phyloP scores from a whole-genome alignment of 2,888 invertebrate species.

The Lissocephala sabroskyi region DNA sequence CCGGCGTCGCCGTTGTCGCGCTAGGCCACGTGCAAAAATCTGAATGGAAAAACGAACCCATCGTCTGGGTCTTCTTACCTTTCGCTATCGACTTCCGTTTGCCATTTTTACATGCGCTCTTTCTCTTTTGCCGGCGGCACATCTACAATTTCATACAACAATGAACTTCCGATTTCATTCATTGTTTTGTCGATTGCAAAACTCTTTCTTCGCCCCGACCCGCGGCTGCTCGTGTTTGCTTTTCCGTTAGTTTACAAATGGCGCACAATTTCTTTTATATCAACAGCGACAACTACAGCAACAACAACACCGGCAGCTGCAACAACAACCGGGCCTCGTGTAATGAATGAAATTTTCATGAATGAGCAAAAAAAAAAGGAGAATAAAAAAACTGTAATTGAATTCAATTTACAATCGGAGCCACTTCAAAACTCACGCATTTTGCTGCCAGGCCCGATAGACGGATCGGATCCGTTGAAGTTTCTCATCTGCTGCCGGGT shows the following conservation, averaged over 20 bases:
- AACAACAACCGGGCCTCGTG: too few relatives aligned
- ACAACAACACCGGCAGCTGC: not conserved
- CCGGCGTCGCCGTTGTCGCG: too few relatives aligned
- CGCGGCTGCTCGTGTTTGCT: slow-evolving; percentile 9
- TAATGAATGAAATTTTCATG: slow-evolving; percentile 27
- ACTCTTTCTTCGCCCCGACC: slow-evolving; percentile 20
- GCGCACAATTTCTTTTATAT: slow-evolving; percentile 11
- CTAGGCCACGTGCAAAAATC: not conserved
- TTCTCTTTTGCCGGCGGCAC: slow-evolving; percentile 1
- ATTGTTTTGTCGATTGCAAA: slow-evolving; percentile 34
- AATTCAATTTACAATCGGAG: slow-evolving; percentile 34
- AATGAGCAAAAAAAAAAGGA: too few relatives aligned
- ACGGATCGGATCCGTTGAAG: too few relatives aligned
- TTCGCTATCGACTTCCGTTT: slow-evolving; percentile 46
- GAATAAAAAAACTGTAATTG: slow-evolving; percentile 33
- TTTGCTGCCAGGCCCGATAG: slow-evolving; percentile 9
- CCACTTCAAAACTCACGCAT: slow-evolving; percentile 12
- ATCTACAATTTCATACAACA: slow-evolving; percentile 25
- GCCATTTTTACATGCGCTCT: slow-evolving; percentile 11
- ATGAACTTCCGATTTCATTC: slow-evolving; percentile 51
- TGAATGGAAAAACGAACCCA: not conserved
- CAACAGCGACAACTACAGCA: not conserved
- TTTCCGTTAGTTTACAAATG: slow-evolving; percentile 17
- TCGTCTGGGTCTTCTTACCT: too few relatives aligned
- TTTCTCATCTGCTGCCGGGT: too few relatives aligned